Evolutionary conservation across 1,140 invertebrate species (phyloP).

Genomic region (Pogonus chalceus): DNA sequence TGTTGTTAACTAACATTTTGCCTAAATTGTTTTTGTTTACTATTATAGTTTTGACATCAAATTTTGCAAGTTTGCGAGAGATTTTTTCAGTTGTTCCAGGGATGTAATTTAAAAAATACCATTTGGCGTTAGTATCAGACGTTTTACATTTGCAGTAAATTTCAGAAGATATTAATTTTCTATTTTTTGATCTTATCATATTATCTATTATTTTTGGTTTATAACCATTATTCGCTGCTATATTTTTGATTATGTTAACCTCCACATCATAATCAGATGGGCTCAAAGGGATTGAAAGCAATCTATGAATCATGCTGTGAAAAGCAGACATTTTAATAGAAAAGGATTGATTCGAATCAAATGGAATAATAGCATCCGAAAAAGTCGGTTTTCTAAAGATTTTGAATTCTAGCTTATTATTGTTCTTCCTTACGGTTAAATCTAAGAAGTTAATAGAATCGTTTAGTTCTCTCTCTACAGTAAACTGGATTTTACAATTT

Average conservation of each 20-base stretch:
- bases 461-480: not conserved
- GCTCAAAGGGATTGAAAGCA: not conserved
- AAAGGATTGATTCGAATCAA: not conserved
- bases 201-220: no score
- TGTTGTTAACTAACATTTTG: not conserved
- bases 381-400: no score
- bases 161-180: not conserved
- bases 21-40: not conserved
- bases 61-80: not conserved
- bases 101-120: not conserved
- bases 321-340: not conserved
- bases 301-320: not conserved
- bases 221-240: not conserved
- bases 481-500: not conserved
- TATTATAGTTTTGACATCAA: not conserved
- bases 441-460: not conserved
- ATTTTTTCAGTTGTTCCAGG: not conserved
- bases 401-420: not conserved
- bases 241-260: not conserved
- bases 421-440: not conserved
- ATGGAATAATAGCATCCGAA: not conserved
- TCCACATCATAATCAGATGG: not conserved
- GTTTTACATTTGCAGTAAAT: not conserved
- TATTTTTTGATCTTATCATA: not conserved
- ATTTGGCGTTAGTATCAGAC: not conserved